These are phyloP conservation scores for Stegastes partitus DNA, from an alignment of 2,113 vertebrate species.

Conservation along the genomic window DNA sequence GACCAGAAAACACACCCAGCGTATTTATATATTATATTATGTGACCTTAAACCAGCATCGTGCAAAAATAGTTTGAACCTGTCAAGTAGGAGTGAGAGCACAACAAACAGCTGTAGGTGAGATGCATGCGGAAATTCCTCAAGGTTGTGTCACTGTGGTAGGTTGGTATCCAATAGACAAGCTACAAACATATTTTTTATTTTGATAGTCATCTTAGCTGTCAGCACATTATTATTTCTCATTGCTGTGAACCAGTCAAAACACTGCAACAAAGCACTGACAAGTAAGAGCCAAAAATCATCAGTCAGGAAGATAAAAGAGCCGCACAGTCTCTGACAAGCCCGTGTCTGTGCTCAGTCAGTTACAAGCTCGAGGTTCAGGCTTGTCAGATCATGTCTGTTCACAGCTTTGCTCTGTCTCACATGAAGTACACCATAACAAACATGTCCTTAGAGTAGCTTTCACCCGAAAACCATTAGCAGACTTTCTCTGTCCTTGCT, in stretches of 20 bases:
- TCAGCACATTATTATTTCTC: constrained; percentile 50
- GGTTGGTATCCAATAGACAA: constrained; percentile 33
- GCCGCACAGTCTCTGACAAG: neutral
- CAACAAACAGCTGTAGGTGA: constrained; percentile 2
- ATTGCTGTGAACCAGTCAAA: constrained; percentile 24
- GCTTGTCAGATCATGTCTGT: constrained; percentile 60
- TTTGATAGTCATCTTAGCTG: constrained; percentile 8
- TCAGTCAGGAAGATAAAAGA: constrained; percentile 44
- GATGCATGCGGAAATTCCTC: constrained; percentile 3
- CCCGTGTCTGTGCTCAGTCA: constrained; percentile 19
- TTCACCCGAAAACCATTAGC: constrained; percentile 61
- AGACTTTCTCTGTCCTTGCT: constrained; percentile 23
- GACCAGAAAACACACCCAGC: neutral
- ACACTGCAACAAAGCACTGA: constrained; percentile 35
- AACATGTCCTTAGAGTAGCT: constrained; percentile 29
- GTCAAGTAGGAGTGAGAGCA: neutral
- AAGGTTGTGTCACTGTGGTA: neutral
- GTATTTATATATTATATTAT: neutral
- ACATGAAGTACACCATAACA: constrained; percentile 27
- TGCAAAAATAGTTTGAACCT: constrained; percentile 1
- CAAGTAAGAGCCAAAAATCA: constrained; percentile 43
- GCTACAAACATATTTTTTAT: constrained; percentile 21
- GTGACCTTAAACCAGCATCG: neutral
- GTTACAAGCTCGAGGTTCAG: constrained; percentile 7
- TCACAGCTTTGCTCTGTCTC: constrained; percentile 11